phyloP scores from a whole-genome alignment of 2,113 vertebrate genomes.

The Brachyhypopomus gauderio region DNA sequence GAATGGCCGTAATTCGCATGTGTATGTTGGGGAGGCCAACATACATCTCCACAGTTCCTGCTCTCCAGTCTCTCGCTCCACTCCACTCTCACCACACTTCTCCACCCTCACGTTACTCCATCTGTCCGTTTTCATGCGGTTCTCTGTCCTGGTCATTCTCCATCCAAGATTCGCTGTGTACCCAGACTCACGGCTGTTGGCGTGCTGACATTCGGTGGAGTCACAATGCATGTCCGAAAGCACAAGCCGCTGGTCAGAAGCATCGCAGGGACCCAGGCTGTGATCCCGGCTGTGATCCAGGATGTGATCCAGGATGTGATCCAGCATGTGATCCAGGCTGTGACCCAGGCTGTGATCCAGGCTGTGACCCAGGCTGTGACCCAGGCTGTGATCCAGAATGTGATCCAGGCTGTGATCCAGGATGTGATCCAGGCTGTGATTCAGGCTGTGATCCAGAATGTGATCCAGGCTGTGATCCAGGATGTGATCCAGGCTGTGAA shows the following conservation, averaged over 20 bases:
- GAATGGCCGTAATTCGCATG: neutral
- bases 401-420: conserved; percentile 24
- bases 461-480: conserved; percentile 21
- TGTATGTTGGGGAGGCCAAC: neutral
- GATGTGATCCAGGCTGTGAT: conserved; percentile 25
- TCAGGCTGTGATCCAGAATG: too few relatives aligned
- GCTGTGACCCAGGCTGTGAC: conserved; percentile 22
- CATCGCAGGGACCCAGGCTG: conserved; percentile 22
- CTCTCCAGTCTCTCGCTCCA: neutral
- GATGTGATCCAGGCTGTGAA: too few relatives aligned
- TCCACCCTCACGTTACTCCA: neutral
- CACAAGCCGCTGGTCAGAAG: conserved; percentile 27
- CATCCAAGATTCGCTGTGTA: conserved; percentile 16
- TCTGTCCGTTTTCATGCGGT: conserved; percentile 22
- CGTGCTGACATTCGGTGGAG: conserved; percentile 29
- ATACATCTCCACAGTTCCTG: neutral
- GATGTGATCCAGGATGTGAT: conserved; percentile 28
- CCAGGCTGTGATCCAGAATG: neutral
- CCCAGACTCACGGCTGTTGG: conserved; percentile 17
- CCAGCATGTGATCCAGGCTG: too few relatives aligned
- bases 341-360: conserved; percentile 22
- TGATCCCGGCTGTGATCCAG: too few relatives aligned
- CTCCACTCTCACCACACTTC: conserved; percentile 4
- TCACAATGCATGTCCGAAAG: neutral
- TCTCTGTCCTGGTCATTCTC: neutral